phyloP scores from a whole-genome alignment of 2,888 invertebrate genomes.

The Aromia moschata region DNA sequence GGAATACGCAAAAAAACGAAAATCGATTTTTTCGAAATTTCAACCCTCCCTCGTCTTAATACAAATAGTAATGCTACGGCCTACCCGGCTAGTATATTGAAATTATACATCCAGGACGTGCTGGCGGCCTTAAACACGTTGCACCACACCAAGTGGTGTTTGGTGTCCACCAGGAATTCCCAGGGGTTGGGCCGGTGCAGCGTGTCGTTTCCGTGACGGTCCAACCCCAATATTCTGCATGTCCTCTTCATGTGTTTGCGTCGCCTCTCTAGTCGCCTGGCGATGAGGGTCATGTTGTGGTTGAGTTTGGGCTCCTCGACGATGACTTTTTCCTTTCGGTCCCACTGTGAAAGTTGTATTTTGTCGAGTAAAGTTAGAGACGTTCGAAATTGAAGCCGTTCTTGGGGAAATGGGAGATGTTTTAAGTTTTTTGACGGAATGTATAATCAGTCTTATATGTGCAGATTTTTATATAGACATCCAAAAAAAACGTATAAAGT shows the following conservation, averaged over 20 bases:
- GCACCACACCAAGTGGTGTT: slow-evolving; percentile 85
- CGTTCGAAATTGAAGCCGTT: too few relatives aligned
- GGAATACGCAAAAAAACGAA: too few relatives aligned
- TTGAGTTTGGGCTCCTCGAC: slow-evolving; percentile 29
- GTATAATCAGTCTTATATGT: too few relatives aligned
- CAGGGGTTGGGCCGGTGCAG: slow-evolving; percentile 80
- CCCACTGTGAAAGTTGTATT: too few relatives aligned
- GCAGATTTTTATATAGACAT: too few relatives aligned
- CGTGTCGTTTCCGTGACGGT: slow-evolving; percentile 68
- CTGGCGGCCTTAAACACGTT: slow-evolving; percentile 86
- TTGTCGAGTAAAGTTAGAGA: too few relatives aligned
- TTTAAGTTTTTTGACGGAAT: too few relatives aligned
- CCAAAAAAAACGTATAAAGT: too few relatives aligned
- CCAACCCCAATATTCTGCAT: slow-evolving; percentile 70
- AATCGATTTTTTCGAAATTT: too few relatives aligned
- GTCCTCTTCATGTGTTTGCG: slow-evolving; percentile 68
- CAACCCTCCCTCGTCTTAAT: too few relatives aligned
- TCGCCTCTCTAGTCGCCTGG: slow-evolving; percentile 69
- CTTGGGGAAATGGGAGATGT: too few relatives aligned
- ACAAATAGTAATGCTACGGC: too few relatives aligned
- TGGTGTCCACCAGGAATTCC: slow-evolving; percentile 84
- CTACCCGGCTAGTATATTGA: slow-evolving; percentile 83
- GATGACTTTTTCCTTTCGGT: slow-evolving; percentile 25
- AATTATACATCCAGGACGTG: slow-evolving; percentile 94
- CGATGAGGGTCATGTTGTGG: slow-evolving; percentile 69